These are phyloP conservation scores for Acleris literana DNA, from an alignment of 2,888 invertebrate genomes.

Conservation along the genomic window DNA sequence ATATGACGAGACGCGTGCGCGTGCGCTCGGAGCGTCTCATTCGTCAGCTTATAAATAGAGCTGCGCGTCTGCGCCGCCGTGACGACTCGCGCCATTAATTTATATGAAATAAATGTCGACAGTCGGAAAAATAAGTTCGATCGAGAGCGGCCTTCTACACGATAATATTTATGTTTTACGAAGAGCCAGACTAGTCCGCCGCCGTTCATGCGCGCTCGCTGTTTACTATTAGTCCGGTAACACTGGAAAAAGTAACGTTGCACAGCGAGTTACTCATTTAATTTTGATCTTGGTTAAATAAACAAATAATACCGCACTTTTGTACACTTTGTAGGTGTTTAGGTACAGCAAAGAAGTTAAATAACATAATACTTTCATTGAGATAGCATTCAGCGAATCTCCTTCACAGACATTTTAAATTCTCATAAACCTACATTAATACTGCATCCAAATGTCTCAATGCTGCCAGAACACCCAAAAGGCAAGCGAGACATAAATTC, in stretches of 20 bases:
- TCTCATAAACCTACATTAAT: constrained; percentile 74
- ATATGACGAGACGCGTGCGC: constrained; percentile 81
- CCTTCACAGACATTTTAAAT: constrained; percentile 66
- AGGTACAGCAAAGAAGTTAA: not conserved
- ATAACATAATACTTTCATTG: constrained; percentile 47
- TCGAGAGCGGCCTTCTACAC: constrained; percentile 77
- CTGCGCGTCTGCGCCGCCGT: constrained; percentile 80
- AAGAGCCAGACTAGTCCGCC: constrained; percentile 54
- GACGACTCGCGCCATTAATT: constrained; percentile 83
- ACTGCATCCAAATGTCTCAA: constrained; percentile 73
- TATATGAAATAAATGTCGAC: constrained; percentile 84
- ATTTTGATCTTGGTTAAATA: constrained; percentile 17
- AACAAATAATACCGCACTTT: constrained; percentile 1
- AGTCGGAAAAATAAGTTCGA: constrained; percentile 81
- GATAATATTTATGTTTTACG: constrained; percentile 83
- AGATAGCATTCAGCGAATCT: constrained; percentile 66
- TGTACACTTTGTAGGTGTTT: not conserved
- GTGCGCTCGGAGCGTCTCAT: constrained; percentile 81
- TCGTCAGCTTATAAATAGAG: constrained; percentile 83
- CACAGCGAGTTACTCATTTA: constrained; percentile 8
- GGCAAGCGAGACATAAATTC: constrained; percentile 77
- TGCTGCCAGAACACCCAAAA: constrained; percentile 65
- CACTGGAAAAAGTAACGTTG: constrained; percentile 16
- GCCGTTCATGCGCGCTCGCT: constrained; percentile 66
- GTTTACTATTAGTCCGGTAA: constrained; percentile 33